Evolutionary conservation across 2,888 invertebrate genomes (phyloP).

Genomic region (Macrosoma leucophasiata): DNA sequence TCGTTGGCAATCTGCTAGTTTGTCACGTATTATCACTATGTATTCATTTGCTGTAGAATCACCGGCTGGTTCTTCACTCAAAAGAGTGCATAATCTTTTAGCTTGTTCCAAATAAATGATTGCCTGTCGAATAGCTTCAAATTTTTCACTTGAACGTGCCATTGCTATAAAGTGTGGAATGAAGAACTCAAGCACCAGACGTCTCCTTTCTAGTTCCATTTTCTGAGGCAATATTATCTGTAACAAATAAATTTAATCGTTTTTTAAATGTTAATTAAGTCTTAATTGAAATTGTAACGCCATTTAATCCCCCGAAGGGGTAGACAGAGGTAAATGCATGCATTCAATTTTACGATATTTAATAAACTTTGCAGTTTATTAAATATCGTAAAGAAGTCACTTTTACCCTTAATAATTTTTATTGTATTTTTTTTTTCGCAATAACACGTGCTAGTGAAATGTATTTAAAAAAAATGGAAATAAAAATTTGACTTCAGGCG

Average conservation of each 20-base stretch:
- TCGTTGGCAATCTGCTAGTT: slow-evolving; percentile 64
- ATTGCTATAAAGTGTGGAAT: slow-evolving; percentile 83
- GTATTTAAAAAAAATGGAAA: no score
- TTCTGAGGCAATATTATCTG: slow-evolving; percentile 58
- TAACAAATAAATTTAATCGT: slow-evolving; percentile 37
- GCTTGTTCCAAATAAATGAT: slow-evolving; percentile 83
- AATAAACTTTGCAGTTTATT: no score
- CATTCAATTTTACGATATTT: no score
- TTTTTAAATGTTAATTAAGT: not conserved
- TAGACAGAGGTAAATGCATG: no score
- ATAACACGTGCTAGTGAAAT: no score
- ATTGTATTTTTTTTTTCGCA: no score
- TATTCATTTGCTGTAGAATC: slow-evolving; percentile 72
- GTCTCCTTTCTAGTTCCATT: slow-evolving; percentile 76
- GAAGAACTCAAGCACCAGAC: slow-evolving; percentile 81
- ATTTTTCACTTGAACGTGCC: slow-evolving; percentile 78
- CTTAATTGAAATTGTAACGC: not conserved
- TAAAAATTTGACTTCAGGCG: no score
- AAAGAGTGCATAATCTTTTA: slow-evolving; percentile 77
- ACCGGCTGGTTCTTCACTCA: slow-evolving; percentile 75
- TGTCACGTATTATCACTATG: slow-evolving; percentile 69
- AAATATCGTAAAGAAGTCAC: no score
- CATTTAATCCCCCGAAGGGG: no score
- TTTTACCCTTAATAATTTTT: no score
- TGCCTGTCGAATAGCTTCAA: slow-evolving; percentile 77